These are phyloP conservation scores for Zele albiditarsus DNA, from an alignment of 2,888 invertebrate genomes.

Conservation along the genomic window DNA sequence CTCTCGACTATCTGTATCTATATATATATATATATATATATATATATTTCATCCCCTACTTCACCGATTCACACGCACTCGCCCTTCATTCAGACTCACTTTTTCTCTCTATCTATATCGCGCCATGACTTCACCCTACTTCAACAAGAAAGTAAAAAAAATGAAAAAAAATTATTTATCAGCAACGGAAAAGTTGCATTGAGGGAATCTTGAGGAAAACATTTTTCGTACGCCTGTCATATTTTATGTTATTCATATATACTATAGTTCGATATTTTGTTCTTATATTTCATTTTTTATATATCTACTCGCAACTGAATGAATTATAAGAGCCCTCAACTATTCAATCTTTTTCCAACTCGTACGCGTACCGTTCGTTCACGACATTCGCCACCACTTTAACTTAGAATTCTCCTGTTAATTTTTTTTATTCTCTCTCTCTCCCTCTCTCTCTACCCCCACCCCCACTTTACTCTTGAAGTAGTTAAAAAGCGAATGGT, in stretches of 20 bases:
- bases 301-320: neutral
- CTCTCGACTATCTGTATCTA: neutral
- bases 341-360: neutral
- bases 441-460: neutral
- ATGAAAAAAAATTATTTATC: neutral
- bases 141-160: neutral
- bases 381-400: neutral
- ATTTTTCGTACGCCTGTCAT: neutral
- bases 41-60: neutral
- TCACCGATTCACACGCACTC: neutral
- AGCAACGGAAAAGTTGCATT: neutral
- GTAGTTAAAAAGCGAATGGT: conserved; percentile 7
- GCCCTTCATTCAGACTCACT: conserved; percentile 26
- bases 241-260: neutral
- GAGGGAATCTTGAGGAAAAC: neutral
- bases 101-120: neutral
- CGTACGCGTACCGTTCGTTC: neutral
- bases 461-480: neutral
- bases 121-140: neutral
- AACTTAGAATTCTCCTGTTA: neutral
- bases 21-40: neutral
- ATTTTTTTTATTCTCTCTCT: neutral
- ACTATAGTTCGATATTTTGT: neutral
- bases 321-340: neutral
- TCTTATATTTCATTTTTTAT: neutral